A percentile compares a stretch with the other conserved stretches of the same genome.
phyloP scores from a whole-genome alignment of 2,888 invertebrate genomes.

The Lochmaea crataegi region DNA sequence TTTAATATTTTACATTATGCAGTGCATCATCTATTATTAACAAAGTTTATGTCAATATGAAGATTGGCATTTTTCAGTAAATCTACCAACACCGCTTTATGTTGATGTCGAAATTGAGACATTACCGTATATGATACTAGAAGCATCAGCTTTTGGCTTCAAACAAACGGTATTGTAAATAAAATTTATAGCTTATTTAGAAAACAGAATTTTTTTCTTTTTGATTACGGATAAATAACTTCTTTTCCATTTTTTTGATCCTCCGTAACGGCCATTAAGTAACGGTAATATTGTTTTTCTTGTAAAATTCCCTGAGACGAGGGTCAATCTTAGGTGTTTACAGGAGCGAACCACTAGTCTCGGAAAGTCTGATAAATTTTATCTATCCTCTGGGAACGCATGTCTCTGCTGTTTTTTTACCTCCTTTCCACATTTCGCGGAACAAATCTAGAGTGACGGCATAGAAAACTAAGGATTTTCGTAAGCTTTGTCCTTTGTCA shows the following conservation, averaged over 20 bases:
- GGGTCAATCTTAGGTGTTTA: constrained; percentile 36
- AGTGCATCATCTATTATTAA: too few species aligned
- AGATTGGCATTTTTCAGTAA: too few species aligned
- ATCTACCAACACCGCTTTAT: too few species aligned
- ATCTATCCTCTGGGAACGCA: constrained; percentile 55
- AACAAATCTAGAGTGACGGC: constrained; percentile 51
- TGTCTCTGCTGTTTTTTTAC: constrained; percentile 50
- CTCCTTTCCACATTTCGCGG: constrained; percentile 47
- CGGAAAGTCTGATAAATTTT: constrained; percentile 52
- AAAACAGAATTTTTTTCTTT: too few species aligned
- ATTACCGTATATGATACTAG: too few species aligned
- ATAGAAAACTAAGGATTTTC: constrained; percentile 47
- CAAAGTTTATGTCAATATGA: too few species aligned
- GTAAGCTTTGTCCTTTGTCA: constrained; percentile 45
- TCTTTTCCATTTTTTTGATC: not conserved
- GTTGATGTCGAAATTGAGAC: too few species aligned
- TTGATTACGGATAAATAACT: not conserved
- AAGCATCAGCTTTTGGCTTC: too few species aligned
- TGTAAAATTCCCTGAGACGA: constrained; percentile 14
- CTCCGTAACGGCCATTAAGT: not conserved
- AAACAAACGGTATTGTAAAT: too few species aligned
- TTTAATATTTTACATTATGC: too few species aligned
- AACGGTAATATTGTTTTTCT: not conserved
- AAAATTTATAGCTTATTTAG: too few species aligned
- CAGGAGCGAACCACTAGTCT: constrained; percentile 36